Conservation (phyloP, 37 sponge, comb jelly and placozoan species). For the Aphrocallistes beatrix region DNA sequence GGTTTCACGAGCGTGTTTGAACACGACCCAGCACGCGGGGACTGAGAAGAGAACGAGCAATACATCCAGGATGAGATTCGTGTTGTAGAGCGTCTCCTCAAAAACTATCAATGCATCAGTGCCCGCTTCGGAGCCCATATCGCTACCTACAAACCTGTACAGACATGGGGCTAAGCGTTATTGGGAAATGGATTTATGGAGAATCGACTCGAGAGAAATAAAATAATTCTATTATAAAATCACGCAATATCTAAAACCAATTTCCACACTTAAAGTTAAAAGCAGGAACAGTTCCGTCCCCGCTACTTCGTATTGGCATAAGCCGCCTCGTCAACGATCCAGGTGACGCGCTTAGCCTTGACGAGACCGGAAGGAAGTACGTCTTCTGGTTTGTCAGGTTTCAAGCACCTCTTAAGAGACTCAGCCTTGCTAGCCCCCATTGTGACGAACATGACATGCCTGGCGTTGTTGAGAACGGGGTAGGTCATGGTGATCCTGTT, state of each 20-base stretch:
- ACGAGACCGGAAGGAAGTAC: constrained; percentile 75
- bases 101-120: no score
- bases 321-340: neutral
- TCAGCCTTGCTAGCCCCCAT: constrained; percentile 77
- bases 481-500: constrained; percentile 83
- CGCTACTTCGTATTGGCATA: neutral
- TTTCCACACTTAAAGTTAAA: neutral
- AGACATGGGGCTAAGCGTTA: no score
- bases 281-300: neutral
- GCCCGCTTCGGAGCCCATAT: no score
- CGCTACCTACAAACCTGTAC: no score
- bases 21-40: neutral
- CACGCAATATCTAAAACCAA: neutral
- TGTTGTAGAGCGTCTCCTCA: neutral
- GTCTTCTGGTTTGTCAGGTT: constrained; percentile 37
- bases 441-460: constrained; percentile 48
- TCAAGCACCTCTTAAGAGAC: constrained; percentile 50
- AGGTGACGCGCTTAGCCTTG: constrained; percentile 25
- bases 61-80: neutral
- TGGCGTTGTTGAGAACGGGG: constrained; percentile 79
- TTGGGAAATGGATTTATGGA: no score
- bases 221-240: neutral
- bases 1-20: neutral
- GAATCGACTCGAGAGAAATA: neutral
- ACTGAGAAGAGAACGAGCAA: neutral